Percentiles rank a stretch among this genome's conserved stretches.
phyloP scores from a whole-genome alignment of 1,140 invertebrate genomes.

The Nasonia vitripennis region DNA sequence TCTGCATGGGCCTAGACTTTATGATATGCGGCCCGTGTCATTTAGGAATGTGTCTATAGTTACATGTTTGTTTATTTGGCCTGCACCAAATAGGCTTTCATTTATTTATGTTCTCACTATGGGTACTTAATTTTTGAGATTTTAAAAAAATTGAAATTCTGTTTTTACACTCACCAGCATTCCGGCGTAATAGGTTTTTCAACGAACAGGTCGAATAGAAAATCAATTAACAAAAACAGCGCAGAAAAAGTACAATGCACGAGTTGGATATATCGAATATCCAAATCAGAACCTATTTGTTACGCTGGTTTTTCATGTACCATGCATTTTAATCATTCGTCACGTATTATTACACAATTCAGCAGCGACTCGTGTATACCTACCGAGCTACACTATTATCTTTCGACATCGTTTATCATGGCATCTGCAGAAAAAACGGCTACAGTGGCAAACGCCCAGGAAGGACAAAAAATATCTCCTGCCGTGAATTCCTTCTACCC shows the following conservation, averaged over 20 bases:
- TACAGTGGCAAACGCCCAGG: not conserved
- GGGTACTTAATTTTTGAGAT: too few species aligned
- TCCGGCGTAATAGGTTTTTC: too few species aligned
- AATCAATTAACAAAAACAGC: not conserved
- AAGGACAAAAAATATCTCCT: slow-evolving; percentile 13
- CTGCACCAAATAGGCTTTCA: too few species aligned
- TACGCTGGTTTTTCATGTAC: not conserved
- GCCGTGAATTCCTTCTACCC: not conserved
- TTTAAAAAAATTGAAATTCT: too few species aligned
- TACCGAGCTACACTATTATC: slow-evolving; percentile 1
- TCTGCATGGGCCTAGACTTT: too few species aligned
- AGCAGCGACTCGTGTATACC: not conserved
- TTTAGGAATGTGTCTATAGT: too few species aligned
- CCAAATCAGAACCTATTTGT: slow-evolving; percentile 2
- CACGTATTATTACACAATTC: slow-evolving; percentile 39
- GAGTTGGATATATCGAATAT: not conserved
- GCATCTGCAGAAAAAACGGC: not conserved
- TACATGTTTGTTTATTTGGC: too few species aligned
- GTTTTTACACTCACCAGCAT: too few species aligned
- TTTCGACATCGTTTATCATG: slow-evolving; percentile 27
- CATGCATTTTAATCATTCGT: slow-evolving; percentile 23
- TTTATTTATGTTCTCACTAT: too few species aligned
- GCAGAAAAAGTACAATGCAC: not conserved
- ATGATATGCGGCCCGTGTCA: too few species aligned
- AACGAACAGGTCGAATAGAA: not conserved